Evolutionary conservation across 2,113 vertebrate species (phyloP).

Genomic region (Callopanchax toddi): DNA sequence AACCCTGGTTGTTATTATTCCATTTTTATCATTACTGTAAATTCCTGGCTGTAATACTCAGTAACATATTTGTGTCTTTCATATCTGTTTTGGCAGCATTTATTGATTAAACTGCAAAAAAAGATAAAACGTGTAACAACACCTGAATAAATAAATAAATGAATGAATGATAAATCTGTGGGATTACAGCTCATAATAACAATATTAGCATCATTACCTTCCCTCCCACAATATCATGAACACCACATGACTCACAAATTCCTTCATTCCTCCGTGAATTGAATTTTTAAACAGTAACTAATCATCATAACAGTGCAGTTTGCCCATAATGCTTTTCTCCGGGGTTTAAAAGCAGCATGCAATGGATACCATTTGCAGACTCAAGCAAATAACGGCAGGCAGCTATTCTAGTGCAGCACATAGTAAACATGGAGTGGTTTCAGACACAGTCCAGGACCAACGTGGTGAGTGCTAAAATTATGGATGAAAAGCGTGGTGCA

Average conservation of each 20-base stretch:
- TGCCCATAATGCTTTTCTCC: not conserved
- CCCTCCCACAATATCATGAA: not conserved
- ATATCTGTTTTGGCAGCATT: too few species aligned
- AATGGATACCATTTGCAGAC: not conserved
- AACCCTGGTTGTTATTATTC: too few species aligned
- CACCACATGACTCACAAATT: too few species aligned
- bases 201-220: not conserved
- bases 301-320: too few species aligned
- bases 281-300: too few species aligned
- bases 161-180: too few species aligned
- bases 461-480: not conserved
- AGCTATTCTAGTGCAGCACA: not conserved
- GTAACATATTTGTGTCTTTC: too few species aligned
- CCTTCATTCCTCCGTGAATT: not conserved
- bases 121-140: too few species aligned
- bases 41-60: too few species aligned
- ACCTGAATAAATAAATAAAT: too few species aligned
- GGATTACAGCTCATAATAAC: not conserved
- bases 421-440: not conserved
- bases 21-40: too few species aligned
- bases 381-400: not conserved
- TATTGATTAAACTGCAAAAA: not conserved
- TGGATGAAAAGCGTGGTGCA: not conserved
- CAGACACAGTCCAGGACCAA: not conserved
- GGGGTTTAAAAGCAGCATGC: not conserved